These are phyloP conservation scores for Ferdinandea cuprea DNA, from an alignment of 2,888 invertebrate species.

Conservation along the genomic window DNA sequence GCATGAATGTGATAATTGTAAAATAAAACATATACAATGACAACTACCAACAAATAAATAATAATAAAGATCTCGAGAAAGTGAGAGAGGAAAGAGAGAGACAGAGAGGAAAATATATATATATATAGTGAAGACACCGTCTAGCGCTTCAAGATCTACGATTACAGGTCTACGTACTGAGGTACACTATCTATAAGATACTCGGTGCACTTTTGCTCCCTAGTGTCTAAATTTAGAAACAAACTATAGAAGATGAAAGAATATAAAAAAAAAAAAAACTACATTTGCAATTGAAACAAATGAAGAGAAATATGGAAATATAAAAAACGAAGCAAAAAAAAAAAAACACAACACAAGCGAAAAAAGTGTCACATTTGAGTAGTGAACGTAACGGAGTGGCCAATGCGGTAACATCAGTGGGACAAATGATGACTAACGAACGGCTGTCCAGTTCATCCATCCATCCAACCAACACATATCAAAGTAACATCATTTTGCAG, in stretches of 20 bases:
- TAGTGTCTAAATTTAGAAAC: conserved; percentile 68
- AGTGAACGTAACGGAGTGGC: conserved; percentile 12
- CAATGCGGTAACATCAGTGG: background rate
- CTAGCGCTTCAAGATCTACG: conserved; percentile 52
- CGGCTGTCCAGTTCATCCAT: too few species aligned
- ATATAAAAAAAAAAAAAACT: conserved; percentile 45
- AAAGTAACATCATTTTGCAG: conserved; percentile 41
- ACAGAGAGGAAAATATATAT: too few species aligned
- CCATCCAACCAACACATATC: background rate
- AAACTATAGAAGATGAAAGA: conserved; percentile 37
- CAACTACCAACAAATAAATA: conserved; percentile 2
- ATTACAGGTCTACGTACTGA: conserved; percentile 44
- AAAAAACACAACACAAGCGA: conserved; percentile 42
- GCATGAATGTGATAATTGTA: conserved; percentile 13
- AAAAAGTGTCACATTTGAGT: conserved; percentile 66
- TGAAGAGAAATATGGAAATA: conserved; percentile 50
- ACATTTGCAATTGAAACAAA: conserved; percentile 62
- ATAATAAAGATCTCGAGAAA: background rate
- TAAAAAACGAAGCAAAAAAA: conserved; percentile 28
- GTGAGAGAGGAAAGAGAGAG: conserved; percentile 10
- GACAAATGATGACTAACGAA: conserved; percentile 49
- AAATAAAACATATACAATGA: background rate
- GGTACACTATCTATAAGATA: conserved; percentile 57
- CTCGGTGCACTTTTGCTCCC: conserved; percentile 63
- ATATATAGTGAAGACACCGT: too few species aligned